Evolutionary conservation across 2,113 vertebrate species (phyloP).

Genomic region (Ophthalmolycus amberensis): DNA sequence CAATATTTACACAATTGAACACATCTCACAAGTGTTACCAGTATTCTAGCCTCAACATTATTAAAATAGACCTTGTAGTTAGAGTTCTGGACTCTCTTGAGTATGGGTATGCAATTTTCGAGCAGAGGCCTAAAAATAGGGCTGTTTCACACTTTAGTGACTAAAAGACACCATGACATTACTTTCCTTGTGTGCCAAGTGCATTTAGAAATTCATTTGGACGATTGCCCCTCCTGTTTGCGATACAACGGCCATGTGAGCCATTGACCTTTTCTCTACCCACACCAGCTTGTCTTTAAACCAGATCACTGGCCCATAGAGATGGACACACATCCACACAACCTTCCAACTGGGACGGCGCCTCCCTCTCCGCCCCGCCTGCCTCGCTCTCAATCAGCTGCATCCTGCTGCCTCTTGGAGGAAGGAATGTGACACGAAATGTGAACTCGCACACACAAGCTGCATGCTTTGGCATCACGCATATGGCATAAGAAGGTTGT

Average conservation of each 20-base stretch:
- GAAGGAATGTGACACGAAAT: conserved; percentile 76
- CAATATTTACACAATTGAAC: no score
- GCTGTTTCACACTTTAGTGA: conserved; percentile 19
- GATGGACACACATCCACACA: conserved; percentile 38
- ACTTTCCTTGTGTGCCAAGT: conserved; percentile 21
- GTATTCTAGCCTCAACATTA: no score
- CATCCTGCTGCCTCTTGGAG: conserved; percentile 80
- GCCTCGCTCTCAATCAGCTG: conserved; percentile 52
- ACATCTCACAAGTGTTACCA: no score
- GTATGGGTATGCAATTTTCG: no score
- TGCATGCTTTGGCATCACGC: neutral
- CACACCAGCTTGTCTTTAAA: conserved; percentile 58
- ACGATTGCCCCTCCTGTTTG: conserved; percentile 27
- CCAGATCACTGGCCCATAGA: conserved; percentile 47
- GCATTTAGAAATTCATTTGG: conserved; percentile 55
- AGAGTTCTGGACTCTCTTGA: no score
- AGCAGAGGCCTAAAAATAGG: no score
- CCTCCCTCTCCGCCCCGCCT: neutral
- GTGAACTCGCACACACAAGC: conserved; percentile 28
- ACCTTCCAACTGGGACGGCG: neutral
- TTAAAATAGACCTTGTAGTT: no score
- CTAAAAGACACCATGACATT: conserved; percentile 35
- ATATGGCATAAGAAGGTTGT: neutral
- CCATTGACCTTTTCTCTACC: conserved; percentile 47
- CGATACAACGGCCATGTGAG: conserved; percentile 35